A percentile compares a stretch with the other conserved stretches of the same genome.
Conservation (phyloP, 2,797 vertebrate genomes). For the Pseudotriccus pelzelni region DNA sequence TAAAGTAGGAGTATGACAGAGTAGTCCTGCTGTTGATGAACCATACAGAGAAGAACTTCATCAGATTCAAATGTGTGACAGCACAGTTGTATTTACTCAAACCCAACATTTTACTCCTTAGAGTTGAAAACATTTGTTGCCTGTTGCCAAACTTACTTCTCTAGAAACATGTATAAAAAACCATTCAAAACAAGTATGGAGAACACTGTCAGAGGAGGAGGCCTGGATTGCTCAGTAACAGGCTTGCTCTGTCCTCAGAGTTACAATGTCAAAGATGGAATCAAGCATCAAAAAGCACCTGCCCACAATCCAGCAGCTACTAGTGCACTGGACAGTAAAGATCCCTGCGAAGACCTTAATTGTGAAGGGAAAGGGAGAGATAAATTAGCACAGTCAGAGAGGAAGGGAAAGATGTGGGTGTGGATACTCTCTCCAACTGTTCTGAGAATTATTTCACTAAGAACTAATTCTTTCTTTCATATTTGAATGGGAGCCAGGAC, state of each 20-base stretch:
- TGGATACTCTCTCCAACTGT: slow-evolving; percentile 44
- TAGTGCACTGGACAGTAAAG: background rate
- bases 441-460: slow-evolving; percentile 41
- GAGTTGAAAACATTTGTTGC: background rate
- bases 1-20: background rate
- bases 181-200: background rate
- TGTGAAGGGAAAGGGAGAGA: background rate
- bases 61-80: background rate
- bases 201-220: background rate
- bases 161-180: slow-evolving; percentile 27
- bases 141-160: slow-evolving; percentile 4
- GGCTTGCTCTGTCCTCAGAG: background rate
- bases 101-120: background rate
- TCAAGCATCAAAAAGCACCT: background rate
- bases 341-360: slow-evolving; percentile 33
- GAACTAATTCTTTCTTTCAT: slow-evolving; percentile 60
- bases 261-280: background rate
- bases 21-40: background rate
- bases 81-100: slow-evolving; percentile 39
- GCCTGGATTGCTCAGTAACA: background rate
- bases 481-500: slow-evolving; percentile 38
- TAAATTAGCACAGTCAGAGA: slow-evolving; percentile 30
- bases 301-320: background rate
- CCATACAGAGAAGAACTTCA: background rate
- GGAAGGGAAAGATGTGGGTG: slow-evolving; percentile 61